Evolutionary conservation across 2,113 vertebrate species (phyloP), one percentile per base, ranked within the genome.

Genomic region (Dicentrarchus labrax): DNA sequence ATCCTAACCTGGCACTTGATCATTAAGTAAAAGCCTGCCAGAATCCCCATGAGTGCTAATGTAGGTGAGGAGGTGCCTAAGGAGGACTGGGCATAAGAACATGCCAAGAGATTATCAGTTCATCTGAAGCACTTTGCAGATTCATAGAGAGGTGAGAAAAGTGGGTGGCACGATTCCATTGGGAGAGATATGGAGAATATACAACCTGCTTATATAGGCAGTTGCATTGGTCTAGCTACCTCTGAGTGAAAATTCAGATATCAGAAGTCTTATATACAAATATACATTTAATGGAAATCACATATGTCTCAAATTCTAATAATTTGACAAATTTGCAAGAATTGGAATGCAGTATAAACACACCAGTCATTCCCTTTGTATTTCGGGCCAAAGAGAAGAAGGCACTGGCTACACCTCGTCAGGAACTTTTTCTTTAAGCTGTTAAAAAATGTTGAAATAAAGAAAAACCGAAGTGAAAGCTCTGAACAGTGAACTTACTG

Each of bases 51-150:
- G 78, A 66, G 86, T 80, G 88, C 61, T 88, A 73, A 91, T 85
- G 83, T 78, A 89, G 76, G 80, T 87, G 80, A 81, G 86, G 78
- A 77, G 72, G 74, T 59, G 71, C 80, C 76, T 72, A 61, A 85
- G 72, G 75, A 89, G 78, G 76, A 72, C 54, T 76, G 82, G 86
- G 72, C 80, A 72, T 72, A 59, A 30, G 62, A 88, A 81, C 53
- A 43, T 60, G 82, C 90, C 91, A 92, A 83, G 70, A 88, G 90
- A 92, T 94, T 91, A 91, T 87, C 89, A 83, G 88, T 83, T 92
- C 83, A 86, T 88, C 84, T 83, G 67, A 85, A 82, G 54, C 71
- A n/a, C 56, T 84, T 89, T 78, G 11, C 81, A 87, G 80, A 86
- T 73, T 86, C 84, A 86, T 72, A 71, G 68, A 85, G 82, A 88